Percentiles rank a stretch among this genome's conserved stretches.
These are phyloP conservation scores for Isurus oxyrinchus DNA, from an alignment of 2,113 vertebrate genomes.

Conservation along the genomic window DNA sequence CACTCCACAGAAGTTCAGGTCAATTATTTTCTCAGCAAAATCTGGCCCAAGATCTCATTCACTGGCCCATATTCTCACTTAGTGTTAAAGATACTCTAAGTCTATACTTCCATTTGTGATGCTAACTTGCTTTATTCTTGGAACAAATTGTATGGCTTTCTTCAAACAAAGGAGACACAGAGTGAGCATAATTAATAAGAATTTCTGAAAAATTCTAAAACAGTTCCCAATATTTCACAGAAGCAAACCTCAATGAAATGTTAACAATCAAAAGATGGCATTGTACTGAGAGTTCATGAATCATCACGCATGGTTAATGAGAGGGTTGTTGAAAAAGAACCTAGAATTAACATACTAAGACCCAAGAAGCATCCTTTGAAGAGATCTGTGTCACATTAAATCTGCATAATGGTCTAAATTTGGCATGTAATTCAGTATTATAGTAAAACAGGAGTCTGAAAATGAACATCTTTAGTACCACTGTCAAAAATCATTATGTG, in stretches of 20 bases:
- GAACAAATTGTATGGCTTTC: not conserved
- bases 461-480: not conserved
- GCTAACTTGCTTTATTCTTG: not conserved
- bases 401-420: not conserved
- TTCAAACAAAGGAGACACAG: not conserved
- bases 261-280: not conserved
- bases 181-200: not conserved
- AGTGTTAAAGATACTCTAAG: not conserved
- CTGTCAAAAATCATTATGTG: not conserved
- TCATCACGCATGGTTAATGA: not conserved
- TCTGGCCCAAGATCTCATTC: not conserved
- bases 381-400: not conserved
- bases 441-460: not conserved
- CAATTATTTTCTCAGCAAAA: not conserved
- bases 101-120: not conserved
- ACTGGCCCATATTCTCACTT: not conserved
- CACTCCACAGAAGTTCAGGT: too few species aligned
- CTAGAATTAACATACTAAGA: slow-evolving; percentile 14
- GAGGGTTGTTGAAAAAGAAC: not conserved
- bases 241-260: not conserved
- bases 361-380: not conserved
- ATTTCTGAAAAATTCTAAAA: not conserved
- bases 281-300: not conserved
- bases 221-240: slow-evolving; percentile 1
- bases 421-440: not conserved